Conservation (phyloP, 2,113 vertebrate species). For the Dasyurus viverrinus region DNA sequence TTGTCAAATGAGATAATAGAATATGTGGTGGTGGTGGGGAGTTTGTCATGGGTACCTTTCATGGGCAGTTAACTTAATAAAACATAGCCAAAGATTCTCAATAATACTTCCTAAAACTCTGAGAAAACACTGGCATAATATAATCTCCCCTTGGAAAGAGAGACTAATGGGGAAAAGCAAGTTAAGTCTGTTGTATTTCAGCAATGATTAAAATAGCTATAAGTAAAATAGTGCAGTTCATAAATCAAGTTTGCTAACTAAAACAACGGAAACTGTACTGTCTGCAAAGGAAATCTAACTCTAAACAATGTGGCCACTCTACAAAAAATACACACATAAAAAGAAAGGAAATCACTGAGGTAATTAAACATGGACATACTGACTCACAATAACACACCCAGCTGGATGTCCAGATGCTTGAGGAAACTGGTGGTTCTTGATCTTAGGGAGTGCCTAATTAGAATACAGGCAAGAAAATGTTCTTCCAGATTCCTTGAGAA, state of each 20-base stretch:
- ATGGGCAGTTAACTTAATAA: background rate
- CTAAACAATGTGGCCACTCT: conserved; percentile 79
- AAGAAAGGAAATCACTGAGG: conserved; percentile 86
- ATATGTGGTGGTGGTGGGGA: background rate
- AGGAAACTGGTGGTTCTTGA: conserved; percentile 83
- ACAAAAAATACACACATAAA: conserved; percentile 84
- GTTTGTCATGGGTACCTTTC: background rate
- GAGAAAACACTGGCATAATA: background rate
- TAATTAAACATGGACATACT: conserved; percentile 73
- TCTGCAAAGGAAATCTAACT: conserved; percentile 81
- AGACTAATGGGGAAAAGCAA: conserved; percentile 39
- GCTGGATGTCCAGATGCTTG: conserved; percentile 83
- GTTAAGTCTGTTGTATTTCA: conserved; percentile 10
- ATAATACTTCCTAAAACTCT: background rate
- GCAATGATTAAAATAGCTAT: conserved; percentile 14
- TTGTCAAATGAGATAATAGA: background rate
- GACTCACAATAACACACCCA: conserved; percentile 69
- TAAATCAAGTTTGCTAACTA: conserved; percentile 78
- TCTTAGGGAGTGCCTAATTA: conserved; percentile 83
- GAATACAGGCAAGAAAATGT: conserved; percentile 77
- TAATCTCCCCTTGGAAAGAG: background rate
- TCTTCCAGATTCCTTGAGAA: conserved; percentile 69
- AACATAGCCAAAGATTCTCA: background rate
- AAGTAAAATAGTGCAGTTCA: conserved; percentile 68
- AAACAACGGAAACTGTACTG: conserved; percentile 75